Evolutionary conservation across 2,888 invertebrate genomes (phyloP), one percentile per base, ranked within the genome.

Genomic region (Drosophila pegasa): DNA sequence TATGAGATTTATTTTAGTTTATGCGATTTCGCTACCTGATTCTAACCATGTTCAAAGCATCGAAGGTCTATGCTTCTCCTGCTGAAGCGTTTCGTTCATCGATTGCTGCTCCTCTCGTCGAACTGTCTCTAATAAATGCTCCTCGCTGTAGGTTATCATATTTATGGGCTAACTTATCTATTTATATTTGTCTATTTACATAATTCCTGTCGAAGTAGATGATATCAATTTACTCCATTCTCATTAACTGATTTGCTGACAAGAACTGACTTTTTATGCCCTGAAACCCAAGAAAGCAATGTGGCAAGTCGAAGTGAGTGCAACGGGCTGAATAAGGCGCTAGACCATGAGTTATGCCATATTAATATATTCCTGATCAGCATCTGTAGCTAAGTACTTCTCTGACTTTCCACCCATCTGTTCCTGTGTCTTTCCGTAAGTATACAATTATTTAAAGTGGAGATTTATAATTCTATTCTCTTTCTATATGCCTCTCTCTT

Each of bases 1-100:
- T 85, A 85, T 85, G 89, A 87, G 84, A 85, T 88, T 87, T 87
- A 85, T 85, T 88, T 87, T 71, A 75, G 76, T 87, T 88, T 87
- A 88, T 87, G 88, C 81, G 76, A 88, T 76, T 73, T 81, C 47
- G 73, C 87, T 78, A 84, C 71, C 74, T 78, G 87, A 81, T 85
- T 72, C 64, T 70, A 54, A 54, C 61, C 63, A 43, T 57, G 45
- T 52, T 61, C 56, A 62, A 71, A 75, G 71, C 70, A 78, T 75
- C 72, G 73, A 70, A 47, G 68, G 61, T 5, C 62, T 72, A 67
- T 65, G 69, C 78, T 62, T 67, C 80, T 73, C 69, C 61, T 43
- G 60, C 45, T 3, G 6, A 73, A 62, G 56, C 35, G 62, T 50
- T 37, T 43, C 29, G 54, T 37, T 67, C 41, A 43, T 47, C 70